These are phyloP conservation scores for Hoplostethus atlanticus DNA, from an alignment of 2,797 vertebrate species.

Conservation along the genomic window DNA sequence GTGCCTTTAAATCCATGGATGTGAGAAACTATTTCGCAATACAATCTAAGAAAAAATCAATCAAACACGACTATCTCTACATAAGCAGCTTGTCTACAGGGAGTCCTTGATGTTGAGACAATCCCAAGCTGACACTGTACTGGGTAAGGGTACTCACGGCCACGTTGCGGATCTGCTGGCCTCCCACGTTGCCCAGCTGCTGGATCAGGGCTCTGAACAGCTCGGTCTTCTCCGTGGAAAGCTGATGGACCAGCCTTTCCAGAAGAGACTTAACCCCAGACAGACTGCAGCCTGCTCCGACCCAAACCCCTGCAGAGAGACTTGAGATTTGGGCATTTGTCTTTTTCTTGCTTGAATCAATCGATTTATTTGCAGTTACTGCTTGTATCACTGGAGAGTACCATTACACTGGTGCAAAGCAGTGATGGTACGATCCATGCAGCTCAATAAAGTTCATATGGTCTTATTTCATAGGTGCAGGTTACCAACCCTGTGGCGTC, in stretches of 20 bases:
- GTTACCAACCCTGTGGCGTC: constrained; percentile 70
- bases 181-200: constrained; percentile 86
- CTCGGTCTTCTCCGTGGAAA: constrained; percentile 84
- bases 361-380: no score
- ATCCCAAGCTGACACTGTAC: not conserved
- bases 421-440: no score
- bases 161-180: constrained; percentile 91
- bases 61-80: no score
- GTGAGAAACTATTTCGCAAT: no score
- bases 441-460: no score
- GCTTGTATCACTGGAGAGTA: no score
- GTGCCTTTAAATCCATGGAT: no score
- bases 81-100: no score
- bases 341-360: no score
- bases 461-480: not conserved
- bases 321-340: not conserved
- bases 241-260: constrained; percentile 72
- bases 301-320: constrained; percentile 79
- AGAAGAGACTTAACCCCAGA: constrained; percentile 81
- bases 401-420: no score
- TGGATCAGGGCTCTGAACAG: constrained; percentile 84
- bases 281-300: constrained; percentile 90
- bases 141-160: constrained; percentile 81
- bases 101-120: no score
- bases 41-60: no score